A percentile compares a stretch with the other conserved stretches of the same genome.
Conservation (phyloP, 1,140 invertebrate genomes). For the Calliopsis andreniformis region DNA sequence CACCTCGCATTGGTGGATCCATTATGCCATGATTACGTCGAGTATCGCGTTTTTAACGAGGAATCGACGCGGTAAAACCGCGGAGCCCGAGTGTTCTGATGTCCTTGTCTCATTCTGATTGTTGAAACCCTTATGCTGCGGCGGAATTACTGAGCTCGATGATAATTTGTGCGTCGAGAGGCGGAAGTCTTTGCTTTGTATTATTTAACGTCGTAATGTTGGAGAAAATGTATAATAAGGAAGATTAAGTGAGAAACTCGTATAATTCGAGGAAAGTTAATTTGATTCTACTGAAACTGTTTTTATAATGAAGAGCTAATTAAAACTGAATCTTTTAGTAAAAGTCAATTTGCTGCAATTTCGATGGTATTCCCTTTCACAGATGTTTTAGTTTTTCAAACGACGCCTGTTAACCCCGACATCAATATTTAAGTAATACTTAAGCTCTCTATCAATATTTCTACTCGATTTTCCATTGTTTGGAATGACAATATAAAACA, state of each 20-base stretch:
- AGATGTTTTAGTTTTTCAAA: too few species aligned
- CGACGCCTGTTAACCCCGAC: too few species aligned
- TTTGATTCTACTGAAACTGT: too few species aligned
- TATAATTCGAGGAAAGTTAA: too few species aligned
- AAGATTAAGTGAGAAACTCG: neutral
- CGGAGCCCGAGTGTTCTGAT: neutral
- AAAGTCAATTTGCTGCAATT: too few species aligned
- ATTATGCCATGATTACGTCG: conserved; percentile 33
- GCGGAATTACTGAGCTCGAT: neutral
- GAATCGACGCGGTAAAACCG: conserved; percentile 35
- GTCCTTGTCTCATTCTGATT: neutral
- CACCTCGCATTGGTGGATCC: conserved; percentile 18
- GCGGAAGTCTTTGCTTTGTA: neutral
- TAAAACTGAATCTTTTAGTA: too few species aligned
- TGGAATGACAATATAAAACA: too few species aligned
- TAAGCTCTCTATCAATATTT: too few species aligned
- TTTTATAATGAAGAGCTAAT: too few species aligned
- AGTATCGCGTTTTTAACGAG: conserved; percentile 38
- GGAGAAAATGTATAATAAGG: neutral
- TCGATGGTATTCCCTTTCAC: too few species aligned
- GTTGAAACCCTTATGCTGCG: neutral
- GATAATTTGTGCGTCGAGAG: conserved; percentile 21
- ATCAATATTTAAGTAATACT: too few species aligned
- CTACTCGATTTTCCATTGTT: too few species aligned
- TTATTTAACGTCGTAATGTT: neutral